Percentiles rank a stretch among this genome's conserved stretches.
phyloP scores from a whole-genome alignment of 2,888 invertebrate species.

The Formica aserva region DNA sequence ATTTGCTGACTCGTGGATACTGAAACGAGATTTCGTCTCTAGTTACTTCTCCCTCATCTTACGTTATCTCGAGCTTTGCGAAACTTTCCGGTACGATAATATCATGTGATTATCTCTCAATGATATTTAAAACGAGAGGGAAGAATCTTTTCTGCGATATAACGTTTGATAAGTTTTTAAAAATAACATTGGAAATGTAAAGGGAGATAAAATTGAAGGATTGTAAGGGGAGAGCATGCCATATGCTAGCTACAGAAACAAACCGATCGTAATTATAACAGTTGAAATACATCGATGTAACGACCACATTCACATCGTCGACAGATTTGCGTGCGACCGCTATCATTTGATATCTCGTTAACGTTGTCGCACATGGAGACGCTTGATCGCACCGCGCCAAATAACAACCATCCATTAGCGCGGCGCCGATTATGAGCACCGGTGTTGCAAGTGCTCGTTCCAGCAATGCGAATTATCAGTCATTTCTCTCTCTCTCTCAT shows the following conservation, averaged over 20 bases:
- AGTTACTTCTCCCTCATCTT: constrained; percentile 30
- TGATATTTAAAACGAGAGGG: background rate
- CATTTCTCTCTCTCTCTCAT: constrained; percentile 9
- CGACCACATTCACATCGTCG: constrained; percentile 28
- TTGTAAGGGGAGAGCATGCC: background rate
- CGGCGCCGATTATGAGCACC: constrained; percentile 47
- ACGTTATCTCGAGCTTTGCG: background rate
- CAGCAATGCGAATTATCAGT: constrained; percentile 69
- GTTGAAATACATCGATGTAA: constrained; percentile 15
- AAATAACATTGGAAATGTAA: background rate
- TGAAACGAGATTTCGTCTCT: constrained; percentile 25
- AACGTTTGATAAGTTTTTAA: background rate
- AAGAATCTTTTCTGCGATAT: background rate
- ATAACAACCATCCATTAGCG: constrained; percentile 69
- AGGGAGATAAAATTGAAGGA: background rate
- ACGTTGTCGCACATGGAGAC: constrained; percentile 58
- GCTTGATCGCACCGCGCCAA: constrained; percentile 56
- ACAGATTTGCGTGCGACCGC: constrained; percentile 59
- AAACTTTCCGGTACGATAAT: background rate
- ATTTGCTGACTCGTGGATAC: constrained; percentile 60
- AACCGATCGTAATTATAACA: constrained; percentile 14
- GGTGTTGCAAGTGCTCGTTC: constrained; percentile 37
- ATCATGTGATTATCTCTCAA: background rate
- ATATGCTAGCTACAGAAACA: background rate
- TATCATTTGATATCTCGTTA: constrained; percentile 68